Evolutionary conservation across 2,797 vertebrate genomes (phyloP).

Genomic region (Macroramphosus scolopax): DNA sequence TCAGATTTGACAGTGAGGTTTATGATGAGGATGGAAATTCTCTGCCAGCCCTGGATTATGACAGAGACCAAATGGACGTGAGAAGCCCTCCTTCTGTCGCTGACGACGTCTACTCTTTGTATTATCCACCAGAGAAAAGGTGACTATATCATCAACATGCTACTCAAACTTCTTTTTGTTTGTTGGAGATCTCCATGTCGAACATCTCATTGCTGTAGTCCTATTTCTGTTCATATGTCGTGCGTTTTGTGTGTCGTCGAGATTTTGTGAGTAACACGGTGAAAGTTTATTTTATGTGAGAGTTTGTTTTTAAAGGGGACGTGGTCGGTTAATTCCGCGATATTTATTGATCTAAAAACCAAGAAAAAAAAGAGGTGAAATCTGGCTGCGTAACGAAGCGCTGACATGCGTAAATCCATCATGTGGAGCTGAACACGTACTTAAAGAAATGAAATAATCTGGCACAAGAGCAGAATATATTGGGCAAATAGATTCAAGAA

Average conservation of each 20-base stretch:
- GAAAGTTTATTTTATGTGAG: background rate
- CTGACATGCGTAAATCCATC: too few relatives aligned
- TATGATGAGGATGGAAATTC: slow-evolving; percentile 91
- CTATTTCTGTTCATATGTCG: slow-evolving; percentile 57
- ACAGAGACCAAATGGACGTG: slow-evolving; percentile 81
- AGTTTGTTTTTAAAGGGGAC: too few relatives aligned
- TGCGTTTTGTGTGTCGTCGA: slow-evolving; percentile 52
- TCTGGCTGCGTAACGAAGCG: background rate
- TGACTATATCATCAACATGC: slow-evolving; percentile 58
- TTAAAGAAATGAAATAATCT: background rate
- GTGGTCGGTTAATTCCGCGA: too few relatives aligned
- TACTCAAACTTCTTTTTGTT: too few relatives aligned
- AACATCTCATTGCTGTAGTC: slow-evolving; percentile 63
- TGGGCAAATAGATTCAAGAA: background rate
- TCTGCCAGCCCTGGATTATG: slow-evolving; percentile 85
- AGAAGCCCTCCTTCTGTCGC: slow-evolving; percentile 81
- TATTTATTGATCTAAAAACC: too few relatives aligned
- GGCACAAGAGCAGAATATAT: background rate
- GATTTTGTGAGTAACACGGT: slow-evolving; percentile 20
- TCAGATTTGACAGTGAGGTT: slow-evolving; percentile 82
- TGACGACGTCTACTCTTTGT: slow-evolving; percentile 83
- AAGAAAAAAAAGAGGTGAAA: background rate
- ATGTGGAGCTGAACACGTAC: too few relatives aligned
- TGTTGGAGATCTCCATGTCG: slow-evolving; percentile 34
- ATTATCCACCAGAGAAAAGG: slow-evolving; percentile 87